These are phyloP conservation scores for Octonoba sinensis DNA, from an alignment of 2,888 invertebrate genomes.

Conservation along the genomic window DNA sequence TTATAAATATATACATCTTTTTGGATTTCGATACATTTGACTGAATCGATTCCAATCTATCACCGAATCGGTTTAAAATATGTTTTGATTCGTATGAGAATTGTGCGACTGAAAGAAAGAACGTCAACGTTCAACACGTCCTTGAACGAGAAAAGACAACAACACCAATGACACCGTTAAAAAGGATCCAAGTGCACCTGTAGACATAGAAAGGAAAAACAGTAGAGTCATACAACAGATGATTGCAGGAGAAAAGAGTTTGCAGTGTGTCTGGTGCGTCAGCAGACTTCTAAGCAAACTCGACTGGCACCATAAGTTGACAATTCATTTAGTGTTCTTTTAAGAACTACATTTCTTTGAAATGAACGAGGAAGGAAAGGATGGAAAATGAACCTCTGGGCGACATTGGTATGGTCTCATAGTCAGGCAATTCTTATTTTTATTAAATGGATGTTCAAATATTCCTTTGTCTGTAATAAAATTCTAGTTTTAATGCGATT, in stretches of 20 bases:
- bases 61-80: slow-evolving; percentile 62
- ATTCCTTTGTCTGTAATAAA: too few relatives aligned
- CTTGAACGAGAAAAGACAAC: slow-evolving; percentile 30
- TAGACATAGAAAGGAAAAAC: slow-evolving; percentile 51
- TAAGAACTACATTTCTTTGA: slow-evolving; percentile 21
- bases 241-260: slow-evolving; percentile 48
- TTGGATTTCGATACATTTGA: too few relatives aligned
- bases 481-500: too few relatives aligned
- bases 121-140: slow-evolving; percentile 28
- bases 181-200: slow-evolving; percentile 45
- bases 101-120: slow-evolving; percentile 26
- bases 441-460: too few relatives aligned
- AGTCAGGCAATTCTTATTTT: slow-evolving; percentile 10
- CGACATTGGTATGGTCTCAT: slow-evolving; percentile 22
- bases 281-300: slow-evolving; percentile 44
- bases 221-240: slow-evolving; percentile 51
- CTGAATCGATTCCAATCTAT: slow-evolving; percentile 8
- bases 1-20: neutral
- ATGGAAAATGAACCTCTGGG: slow-evolving; percentile 2
- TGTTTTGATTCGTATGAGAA: slow-evolving; percentile 45
- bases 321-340: slow-evolving; percentile 36
- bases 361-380: slow-evolving; percentile 27
- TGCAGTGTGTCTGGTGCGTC: slow-evolving; percentile 38
- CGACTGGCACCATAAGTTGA: slow-evolving; percentile 54
- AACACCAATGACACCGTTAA: slow-evolving; percentile 40